These are phyloP conservation scores for Poeciliopsis gracilis DNA, from an alignment of 2,797 vertebrate species.

Conservation along the genomic window DNA sequence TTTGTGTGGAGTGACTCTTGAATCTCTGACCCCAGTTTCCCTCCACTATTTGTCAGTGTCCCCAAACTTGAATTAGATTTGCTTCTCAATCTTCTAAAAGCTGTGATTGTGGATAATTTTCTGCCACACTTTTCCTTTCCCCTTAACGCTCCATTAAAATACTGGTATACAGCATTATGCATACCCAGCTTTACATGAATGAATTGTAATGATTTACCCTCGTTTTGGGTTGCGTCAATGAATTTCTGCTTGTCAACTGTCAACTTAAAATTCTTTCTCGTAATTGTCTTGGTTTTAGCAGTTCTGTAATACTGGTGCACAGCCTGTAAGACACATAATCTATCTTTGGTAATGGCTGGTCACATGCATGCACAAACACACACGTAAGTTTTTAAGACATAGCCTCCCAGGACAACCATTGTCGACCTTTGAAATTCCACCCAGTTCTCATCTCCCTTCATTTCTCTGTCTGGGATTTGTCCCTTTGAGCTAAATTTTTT, in stretches of 20 bases:
- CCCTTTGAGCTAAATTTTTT: too few species aligned
- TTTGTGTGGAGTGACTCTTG: background rate
- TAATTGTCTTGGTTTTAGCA: background rate
- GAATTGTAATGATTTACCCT: background rate
- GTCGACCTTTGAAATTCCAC: too few species aligned
- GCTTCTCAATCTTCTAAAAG: background rate
- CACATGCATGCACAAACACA: slow-evolving; percentile 31
- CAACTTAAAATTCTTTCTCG: background rate
- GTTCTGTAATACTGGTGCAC: background rate
- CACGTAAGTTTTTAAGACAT: slow-evolving; percentile 25
- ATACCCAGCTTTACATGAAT: background rate
- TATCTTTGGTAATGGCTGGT: slow-evolving; percentile 16
- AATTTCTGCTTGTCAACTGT: background rate
- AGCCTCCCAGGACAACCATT: slow-evolving; percentile 34
- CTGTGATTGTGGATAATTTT: background rate
- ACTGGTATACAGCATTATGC: too few species aligned
- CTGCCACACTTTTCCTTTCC: background rate
- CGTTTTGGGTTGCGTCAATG: background rate
- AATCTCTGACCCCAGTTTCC: background rate
- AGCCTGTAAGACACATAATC: slow-evolving; percentile 45
- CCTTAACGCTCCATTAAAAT: background rate
- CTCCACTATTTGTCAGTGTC: background rate
- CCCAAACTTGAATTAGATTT: background rate
- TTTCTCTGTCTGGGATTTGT: too few species aligned
- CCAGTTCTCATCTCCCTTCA: too few species aligned